Evolutionary conservation across 2,888 invertebrate genomes (phyloP).

Genomic region (Ophraella communa): DNA sequence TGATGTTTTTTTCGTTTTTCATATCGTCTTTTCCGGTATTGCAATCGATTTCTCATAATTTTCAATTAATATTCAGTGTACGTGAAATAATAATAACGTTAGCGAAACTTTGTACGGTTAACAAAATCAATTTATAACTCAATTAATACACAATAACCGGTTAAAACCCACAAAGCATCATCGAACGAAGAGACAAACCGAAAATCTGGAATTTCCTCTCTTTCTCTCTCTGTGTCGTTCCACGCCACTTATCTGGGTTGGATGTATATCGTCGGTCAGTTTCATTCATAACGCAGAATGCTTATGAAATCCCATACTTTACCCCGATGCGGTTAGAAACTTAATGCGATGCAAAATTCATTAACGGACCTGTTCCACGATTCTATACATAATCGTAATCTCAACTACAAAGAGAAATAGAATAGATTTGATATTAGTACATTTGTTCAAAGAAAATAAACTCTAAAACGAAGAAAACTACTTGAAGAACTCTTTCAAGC

Average conservation of each 20-base stretch:
- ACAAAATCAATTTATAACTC: not conserved
- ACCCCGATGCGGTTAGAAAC: constrained; percentile 5
- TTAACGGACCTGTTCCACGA: not conserved
- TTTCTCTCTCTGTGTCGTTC: no score
- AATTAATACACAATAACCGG: not conserved
- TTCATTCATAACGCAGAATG: constrained; percentile 1
- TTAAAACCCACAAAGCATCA: not conserved
- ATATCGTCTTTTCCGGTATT: no score
- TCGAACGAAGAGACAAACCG: not conserved
- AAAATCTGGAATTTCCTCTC: not conserved
- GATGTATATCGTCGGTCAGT: constrained; percentile 6
- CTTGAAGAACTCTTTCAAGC: no score
- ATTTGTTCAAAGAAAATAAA: no score
- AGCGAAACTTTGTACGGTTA: not conserved
- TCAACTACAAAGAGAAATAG: not conserved
- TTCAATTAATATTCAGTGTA: not conserved
- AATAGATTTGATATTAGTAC: no score
- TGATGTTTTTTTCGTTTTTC: no score
- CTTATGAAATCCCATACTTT: constrained; percentile 2
- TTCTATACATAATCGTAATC: not conserved
- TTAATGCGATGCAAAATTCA: constrained; percentile 13
- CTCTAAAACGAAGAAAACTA: no score
- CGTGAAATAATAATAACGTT: not conserved
- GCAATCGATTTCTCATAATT: not conserved
- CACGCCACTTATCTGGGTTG: constrained; percentile 4